Evolutionary conservation across 2,113 vertebrate species (phyloP).

Genomic region (Gambusia holbrooki): DNA sequence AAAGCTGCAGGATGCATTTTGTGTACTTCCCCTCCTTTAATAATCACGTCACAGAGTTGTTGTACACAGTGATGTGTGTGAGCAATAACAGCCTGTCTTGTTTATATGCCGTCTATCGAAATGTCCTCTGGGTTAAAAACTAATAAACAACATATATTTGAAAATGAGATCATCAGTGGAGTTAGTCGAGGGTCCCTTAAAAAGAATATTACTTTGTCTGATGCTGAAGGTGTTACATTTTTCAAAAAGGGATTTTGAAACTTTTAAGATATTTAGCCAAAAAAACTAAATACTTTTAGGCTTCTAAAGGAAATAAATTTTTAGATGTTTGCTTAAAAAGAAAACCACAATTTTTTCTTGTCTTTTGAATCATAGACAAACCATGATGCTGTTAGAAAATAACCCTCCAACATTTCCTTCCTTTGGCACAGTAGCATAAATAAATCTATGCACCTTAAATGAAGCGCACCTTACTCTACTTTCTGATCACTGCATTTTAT

Average conservation of each 20-base stretch:
- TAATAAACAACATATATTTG: neutral
- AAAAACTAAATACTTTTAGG: too few species aligned
- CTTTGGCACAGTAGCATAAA: neutral
- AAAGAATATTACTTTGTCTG: neutral
- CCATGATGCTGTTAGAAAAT: neutral
- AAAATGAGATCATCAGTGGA: neutral
- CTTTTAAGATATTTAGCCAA: too few species aligned
- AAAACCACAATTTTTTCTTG: too few species aligned
- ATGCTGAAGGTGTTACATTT: neutral
- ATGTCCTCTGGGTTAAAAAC: neutral
- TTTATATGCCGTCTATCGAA: neutral
- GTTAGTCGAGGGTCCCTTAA: neutral
- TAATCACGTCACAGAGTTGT: neutral
- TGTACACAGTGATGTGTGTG: neutral
- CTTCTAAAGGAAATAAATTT: too few species aligned
- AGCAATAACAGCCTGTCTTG: neutral
- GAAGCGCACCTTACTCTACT: neutral
- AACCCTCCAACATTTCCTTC: neutral
- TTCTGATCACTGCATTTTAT: neutral
- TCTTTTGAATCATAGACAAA: too few species aligned
- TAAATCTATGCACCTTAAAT: too few species aligned
- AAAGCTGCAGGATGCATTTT: slow-evolving; percentile 57
- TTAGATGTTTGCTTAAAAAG: too few species aligned
- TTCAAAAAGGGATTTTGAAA: too few species aligned
- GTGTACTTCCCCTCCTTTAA: neutral